Percentiles rank a stretch among this genome's conserved stretches.
These are phyloP conservation scores for Drosophila ochracea DNA, from an alignment of 2,888 invertebrate species.

Conservation along the genomic window DNA sequence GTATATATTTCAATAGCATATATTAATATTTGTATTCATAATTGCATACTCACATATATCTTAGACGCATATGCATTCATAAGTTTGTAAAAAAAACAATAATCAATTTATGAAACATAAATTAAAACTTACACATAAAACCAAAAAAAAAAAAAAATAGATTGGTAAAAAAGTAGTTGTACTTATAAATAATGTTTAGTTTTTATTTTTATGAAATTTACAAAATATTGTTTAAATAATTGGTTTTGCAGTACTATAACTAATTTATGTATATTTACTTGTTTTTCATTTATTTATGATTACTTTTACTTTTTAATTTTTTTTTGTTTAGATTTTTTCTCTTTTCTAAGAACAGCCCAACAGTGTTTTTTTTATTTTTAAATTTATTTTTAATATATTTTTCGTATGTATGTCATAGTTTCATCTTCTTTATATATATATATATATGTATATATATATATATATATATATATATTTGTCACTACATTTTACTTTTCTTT, in stretches of 20 bases:
- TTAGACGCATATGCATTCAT: conserved; percentile 12
- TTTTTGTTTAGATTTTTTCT: conserved; percentile 45
- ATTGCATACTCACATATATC: conserved; percentile 2
- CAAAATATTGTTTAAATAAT: conserved; percentile 62
- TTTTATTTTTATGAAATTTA: conserved; percentile 58
- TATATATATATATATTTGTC: conserved; percentile 23
- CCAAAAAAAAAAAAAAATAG: conserved; percentile 45
- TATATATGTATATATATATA: conserved; percentile 25
- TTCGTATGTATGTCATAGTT: conserved; percentile 25
- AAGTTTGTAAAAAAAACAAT: conserved; percentile 29
- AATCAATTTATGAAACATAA: conserved; percentile 42
- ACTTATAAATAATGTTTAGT: conserved; percentile 31
- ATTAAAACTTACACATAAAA: conserved; percentile 52
- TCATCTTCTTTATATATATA: conserved; percentile 25
- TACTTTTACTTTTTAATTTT: conserved; percentile 18
- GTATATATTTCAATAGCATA: conserved; percentile 56
- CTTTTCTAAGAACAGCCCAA: conserved; percentile 81
- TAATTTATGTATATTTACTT: conserved; percentile 31
- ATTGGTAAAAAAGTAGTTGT: conserved; percentile 49
- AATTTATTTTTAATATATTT: conserved; percentile 34
- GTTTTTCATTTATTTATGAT: conserved; percentile 23
- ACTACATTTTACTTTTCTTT: conserved; percentile 38
- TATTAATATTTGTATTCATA: conserved; percentile 13
- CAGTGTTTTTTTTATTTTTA: conserved; percentile 63
- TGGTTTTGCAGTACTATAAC: conserved; percentile 44